Evolutionary conservation across 2,888 invertebrate genomes (phyloP).

Genomic region (Trimorus sp.): DNA sequence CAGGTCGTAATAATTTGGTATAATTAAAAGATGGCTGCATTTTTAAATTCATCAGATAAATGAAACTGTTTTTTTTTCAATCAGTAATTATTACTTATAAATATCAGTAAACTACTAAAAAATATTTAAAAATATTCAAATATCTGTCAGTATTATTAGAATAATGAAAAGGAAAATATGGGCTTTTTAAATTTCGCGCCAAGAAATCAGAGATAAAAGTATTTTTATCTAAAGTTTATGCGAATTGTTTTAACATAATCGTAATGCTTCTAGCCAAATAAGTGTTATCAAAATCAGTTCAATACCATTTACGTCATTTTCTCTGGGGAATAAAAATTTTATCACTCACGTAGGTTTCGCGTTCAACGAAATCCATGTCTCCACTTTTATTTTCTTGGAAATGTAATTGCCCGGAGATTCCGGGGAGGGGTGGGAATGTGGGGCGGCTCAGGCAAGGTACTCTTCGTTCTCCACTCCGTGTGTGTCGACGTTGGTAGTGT

Average conservation of each 20-base stretch:
- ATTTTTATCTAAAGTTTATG: neutral
- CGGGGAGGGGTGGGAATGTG: neutral
- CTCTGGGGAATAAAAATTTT: conserved; percentile 34
- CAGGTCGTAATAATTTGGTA: too few species aligned
- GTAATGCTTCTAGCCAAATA: neutral
- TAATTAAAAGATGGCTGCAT: too few species aligned
- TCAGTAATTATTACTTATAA: too few species aligned
- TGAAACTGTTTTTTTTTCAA: too few species aligned
- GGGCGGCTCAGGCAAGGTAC: neutral
- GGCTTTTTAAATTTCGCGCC: too few species aligned
- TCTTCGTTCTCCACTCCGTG: conserved; percentile 14
- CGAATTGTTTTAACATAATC: neutral
- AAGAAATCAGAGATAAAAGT: too few species aligned
- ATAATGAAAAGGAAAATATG: too few species aligned
- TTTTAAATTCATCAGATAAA: too few species aligned
- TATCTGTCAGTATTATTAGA: too few species aligned
- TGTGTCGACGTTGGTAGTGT: conserved; percentile 39
- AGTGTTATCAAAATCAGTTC: conserved; percentile 32
- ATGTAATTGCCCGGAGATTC: conserved; percentile 45
- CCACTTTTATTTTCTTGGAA: conserved; percentile 50
- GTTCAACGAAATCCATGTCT: conserved; percentile 54
- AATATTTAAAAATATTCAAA: too few species aligned
- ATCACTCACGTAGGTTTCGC: conserved; percentile 21
- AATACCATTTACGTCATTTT: conserved; percentile 38
- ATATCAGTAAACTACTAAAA: too few species aligned